Evolutionary conservation across 2,888 invertebrate species (phyloP), one percentile per base, ranked within the genome.

Genomic region (Micropterix aruncella): DNA sequence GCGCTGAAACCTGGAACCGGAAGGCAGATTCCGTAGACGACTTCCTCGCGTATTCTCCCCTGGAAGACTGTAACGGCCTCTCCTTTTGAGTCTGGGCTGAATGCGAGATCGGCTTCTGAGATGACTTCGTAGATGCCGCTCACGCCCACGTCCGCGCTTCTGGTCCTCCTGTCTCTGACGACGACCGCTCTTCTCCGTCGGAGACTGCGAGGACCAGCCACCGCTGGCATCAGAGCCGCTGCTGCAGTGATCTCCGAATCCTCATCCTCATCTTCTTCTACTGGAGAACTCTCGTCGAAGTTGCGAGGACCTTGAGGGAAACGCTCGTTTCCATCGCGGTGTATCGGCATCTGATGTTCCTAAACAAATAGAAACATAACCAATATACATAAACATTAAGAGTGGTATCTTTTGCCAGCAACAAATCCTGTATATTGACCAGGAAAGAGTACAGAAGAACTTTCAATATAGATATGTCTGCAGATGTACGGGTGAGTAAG

Each of bases 61-160:
- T 89, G 88, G 62, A 89, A 89, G 0, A 90, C 87, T 2, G 89
- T 88, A 1, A 89, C 88, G 1, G 88, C 80, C 60, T 89, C 89
- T 40, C 79, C 77, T 53, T 79, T 75, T 42, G 77, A 73, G 54
- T 89, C 85, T 1, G 91, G 89, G 53, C 87, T 88, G 61, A 93
- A 93, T 36, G 87, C 90, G 37, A 93, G 66, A 61, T 93, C 93
- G 1, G 90, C 89, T 62, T 91, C 89, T 2, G 92, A 91, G 46
- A 93, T 89, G 40, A 93, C 89, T 52, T 91, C 89, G 62, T 91
- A 92, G 16, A 90, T 75, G 0, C 90, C 88, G 50, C 87, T 87
- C 2, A 93, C 91, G 3, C 92, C 91, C 1, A 92, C 88, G 57
- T 90, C 90, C 2, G 89, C 84, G 49, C 85, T 88, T 43, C 88